Conservation (phyloP, 2,797 vertebrate genomes). For the Gambusia yucatana region DNA sequence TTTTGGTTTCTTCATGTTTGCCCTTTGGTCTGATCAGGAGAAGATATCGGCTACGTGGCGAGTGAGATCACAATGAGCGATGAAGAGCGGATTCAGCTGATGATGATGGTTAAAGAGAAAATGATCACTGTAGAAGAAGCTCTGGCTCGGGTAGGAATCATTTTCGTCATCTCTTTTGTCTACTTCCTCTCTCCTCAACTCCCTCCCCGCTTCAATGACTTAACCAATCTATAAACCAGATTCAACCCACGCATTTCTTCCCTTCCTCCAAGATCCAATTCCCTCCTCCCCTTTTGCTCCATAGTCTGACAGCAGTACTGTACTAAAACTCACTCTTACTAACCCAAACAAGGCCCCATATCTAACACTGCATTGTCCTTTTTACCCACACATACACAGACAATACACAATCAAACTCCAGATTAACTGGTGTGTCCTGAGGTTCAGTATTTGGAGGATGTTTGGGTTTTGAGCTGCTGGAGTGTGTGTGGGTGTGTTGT, state of each 20-base stretch:
- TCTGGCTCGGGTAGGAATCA: slow-evolving; percentile 89
- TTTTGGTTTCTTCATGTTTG: background rate
- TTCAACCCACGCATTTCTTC: slow-evolving; percentile 31
- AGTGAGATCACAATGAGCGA: slow-evolving; percentile 99
- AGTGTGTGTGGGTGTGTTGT: slow-evolving; percentile 50
- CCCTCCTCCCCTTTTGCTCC: slow-evolving; percentile 6
- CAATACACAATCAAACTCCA: slow-evolving; percentile 40
- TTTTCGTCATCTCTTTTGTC: slow-evolving; percentile 5
- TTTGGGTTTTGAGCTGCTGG: slow-evolving; percentile 54
- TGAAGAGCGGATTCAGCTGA: slow-evolving; percentile 96
- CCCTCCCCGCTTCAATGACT: background rate
- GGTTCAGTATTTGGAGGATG: slow-evolving; percentile 40
- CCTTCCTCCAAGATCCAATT: slow-evolving; percentile 29
- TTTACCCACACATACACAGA: slow-evolving; percentile 52
- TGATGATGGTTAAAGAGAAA: slow-evolving; percentile 99
- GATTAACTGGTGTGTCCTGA: slow-evolving; percentile 30
- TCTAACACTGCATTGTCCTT: slow-evolving; percentile 50
- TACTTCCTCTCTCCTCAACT: background rate
- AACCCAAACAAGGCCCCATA: slow-evolving; percentile 49
- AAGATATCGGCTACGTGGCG: slow-evolving; percentile 96
- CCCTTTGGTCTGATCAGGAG: slow-evolving; percentile 78
- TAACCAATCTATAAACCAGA: slow-evolving; percentile 15
- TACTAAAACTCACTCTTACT: slow-evolving; percentile 83
- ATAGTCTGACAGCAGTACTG: slow-evolving; percentile 29
- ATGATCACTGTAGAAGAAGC: slow-evolving; percentile 99